phyloP scores from a whole-genome alignment of 1,140 invertebrate genomes.

The Acromyrmex echinatior region DNA sequence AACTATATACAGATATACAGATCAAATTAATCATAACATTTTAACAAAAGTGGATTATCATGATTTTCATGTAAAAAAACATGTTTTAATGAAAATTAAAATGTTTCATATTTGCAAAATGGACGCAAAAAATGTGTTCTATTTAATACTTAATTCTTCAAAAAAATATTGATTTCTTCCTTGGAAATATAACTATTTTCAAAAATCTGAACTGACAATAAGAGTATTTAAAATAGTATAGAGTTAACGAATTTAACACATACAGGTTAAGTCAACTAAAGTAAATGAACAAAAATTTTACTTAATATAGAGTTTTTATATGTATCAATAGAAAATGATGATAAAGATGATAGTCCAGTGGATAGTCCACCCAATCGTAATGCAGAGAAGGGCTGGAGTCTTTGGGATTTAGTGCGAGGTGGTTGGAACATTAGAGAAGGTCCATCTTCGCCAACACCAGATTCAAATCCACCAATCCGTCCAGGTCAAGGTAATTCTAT shows the following conservation, averaged over 20 bases:
- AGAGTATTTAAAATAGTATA: slow-evolving; percentile 2
- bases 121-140: background rate
- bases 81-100: background rate
- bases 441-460: slow-evolving; percentile 82
- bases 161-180: background rate
- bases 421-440: slow-evolving; percentile 85
- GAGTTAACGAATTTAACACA: no score
- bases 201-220: background rate
- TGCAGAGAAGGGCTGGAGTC: slow-evolving; percentile 86
- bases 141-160: background rate
- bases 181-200: background rate
- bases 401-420: slow-evolving; percentile 86
- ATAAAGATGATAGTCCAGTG: slow-evolving; percentile 81
- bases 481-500: slow-evolving; percentile 82
- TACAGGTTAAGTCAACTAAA: no score
- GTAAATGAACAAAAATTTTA: background rate
- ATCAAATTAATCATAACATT: no score
- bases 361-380: slow-evolving; percentile 80
- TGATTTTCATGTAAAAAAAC: background rate
- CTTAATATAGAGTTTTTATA: background rate
- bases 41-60: background rate
- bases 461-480: slow-evolving; percentile 83
- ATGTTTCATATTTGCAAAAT: background rate
- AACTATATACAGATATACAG: background rate
- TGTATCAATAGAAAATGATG: slow-evolving; percentile 78